Conservation (phyloP, 2,797 vertebrate species). For the Epinephelus coioides region DNA sequence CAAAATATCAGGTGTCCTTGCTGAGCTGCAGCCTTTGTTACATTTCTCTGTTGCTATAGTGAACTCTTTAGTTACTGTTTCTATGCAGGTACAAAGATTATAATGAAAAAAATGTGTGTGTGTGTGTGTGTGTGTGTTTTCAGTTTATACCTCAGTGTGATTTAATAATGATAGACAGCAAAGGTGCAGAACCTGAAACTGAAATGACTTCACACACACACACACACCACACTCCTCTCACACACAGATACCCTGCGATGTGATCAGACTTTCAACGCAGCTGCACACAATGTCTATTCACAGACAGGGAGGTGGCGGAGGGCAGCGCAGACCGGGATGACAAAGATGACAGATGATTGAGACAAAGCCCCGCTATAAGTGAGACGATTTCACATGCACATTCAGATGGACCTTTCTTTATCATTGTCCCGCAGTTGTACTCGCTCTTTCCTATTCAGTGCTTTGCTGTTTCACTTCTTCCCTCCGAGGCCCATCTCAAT, state of each 20-base stretch:
- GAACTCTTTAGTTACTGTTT: constrained; percentile 13
- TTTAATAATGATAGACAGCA: constrained; percentile 59
- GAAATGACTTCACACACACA: constrained; percentile 60
- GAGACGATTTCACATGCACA: constrained; percentile 61
- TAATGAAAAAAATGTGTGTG: not conserved
- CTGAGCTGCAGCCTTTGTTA: not conserved
- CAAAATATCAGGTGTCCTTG: no score
- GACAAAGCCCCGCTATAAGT: constrained; percentile 46
- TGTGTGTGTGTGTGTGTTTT: constrained; percentile 26
- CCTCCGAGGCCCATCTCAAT: constrained; percentile 69
- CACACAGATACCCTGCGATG: constrained; percentile 78
- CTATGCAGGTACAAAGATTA: constrained; percentile 15
- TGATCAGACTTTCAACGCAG: constrained; percentile 85
- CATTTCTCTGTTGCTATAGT: constrained; percentile 18
- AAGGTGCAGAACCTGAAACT: constrained; percentile 71
- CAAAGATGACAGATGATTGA: constrained; percentile 70
- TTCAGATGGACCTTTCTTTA: constrained; percentile 47
- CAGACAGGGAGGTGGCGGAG: constrained; percentile 59
- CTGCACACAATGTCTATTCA: constrained; percentile 86
- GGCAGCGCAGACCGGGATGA: constrained; percentile 51
- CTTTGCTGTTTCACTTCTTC: constrained; percentile 51
- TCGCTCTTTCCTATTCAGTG: constrained; percentile 48
- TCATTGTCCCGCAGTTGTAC: constrained; percentile 59
- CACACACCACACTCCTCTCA: constrained; percentile 49
- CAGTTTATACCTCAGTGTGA: constrained; percentile 50